phyloP scores from a whole-genome alignment of 1,140 invertebrate genomes.

The Pogonus chalceus region DNA sequence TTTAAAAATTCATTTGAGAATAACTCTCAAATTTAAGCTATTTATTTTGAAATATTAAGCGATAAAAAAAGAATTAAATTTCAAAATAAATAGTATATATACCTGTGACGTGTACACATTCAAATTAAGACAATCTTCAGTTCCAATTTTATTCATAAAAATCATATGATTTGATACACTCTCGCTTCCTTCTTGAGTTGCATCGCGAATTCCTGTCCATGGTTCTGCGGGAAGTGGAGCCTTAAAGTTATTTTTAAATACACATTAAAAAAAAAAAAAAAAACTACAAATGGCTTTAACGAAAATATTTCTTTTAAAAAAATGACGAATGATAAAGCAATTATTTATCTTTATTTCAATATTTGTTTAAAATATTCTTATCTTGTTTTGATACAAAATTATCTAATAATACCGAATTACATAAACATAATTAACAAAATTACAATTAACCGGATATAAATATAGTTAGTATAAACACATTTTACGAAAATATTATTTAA shows the following conservation, averaged over 20 bases:
- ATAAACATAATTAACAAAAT: background rate
- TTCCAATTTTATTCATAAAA: slow-evolving; percentile 25
- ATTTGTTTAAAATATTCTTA: too few species aligned
- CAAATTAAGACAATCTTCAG: slow-evolving; percentile 45
- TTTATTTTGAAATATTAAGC: background rate
- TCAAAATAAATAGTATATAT: background rate
- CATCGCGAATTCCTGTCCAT: slow-evolving; percentile 45
- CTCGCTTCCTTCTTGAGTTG: slow-evolving; percentile 40
- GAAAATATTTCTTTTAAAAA: too few species aligned
- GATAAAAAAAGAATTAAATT: background rate
- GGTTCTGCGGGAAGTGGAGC: slow-evolving; percentile 42
- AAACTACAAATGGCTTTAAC: too few species aligned
- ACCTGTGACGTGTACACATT: slow-evolving; percentile 44
- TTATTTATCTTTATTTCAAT: too few species aligned
- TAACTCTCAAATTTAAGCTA: background rate
- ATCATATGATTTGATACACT: slow-evolving; percentile 36
- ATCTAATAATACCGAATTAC: slow-evolving; percentile 22
- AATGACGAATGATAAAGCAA: too few species aligned
- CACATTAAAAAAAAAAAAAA: slow-evolving; percentile 37
- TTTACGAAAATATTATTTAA: background rate
- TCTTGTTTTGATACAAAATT: too few species aligned
- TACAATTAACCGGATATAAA: background rate
- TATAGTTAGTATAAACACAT: background rate
- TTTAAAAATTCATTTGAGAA: too few species aligned
- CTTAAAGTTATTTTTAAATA: too few species aligned